Base-by-base conservation (phyloP, 1,140 invertebrate genomes). In the Palaemon carinicauda region DNA sequence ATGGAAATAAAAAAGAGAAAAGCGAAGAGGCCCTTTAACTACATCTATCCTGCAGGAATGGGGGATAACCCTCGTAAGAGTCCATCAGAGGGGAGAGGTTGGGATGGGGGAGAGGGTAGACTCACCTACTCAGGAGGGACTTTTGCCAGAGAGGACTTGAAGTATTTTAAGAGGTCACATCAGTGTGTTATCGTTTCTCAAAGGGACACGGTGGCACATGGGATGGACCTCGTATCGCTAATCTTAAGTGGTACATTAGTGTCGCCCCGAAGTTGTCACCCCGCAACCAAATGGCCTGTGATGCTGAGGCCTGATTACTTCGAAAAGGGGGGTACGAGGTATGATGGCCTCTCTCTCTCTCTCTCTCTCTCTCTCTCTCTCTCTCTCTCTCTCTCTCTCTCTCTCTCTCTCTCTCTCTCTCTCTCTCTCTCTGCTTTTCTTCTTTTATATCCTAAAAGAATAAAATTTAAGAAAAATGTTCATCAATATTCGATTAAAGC, bases 171-270 rank as follows among this genome's bases (percentile, higher is more conserved):
- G 81, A 31, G 51, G 33, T 56, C 27, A 31, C 74, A 82, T 82
- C 81, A 52, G 69, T 27, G 81, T 74, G 50, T 74, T 82, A 82
- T 82, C 81, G 51, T 69, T 24, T 21, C 33, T 50, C 24, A 50
- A 50, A 75, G 73, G 50, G 81, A 82, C 81, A 74, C 27, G 71
- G 65, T 74, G 81, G 81, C 69, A 52, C 50, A 52, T 31, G 7
- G 81, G 69, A 17, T 52, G 50, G 41, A 21, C 51, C 27, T 51
- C 69, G 3, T 82, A 82, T 82, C 81, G 71, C 69, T 17, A 51
- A 82, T 82, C 81, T 82, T 82, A 82, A 82, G 81, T 82, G 81
- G 81, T 82, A 73, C 81, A 82, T 82, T 82, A 82, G 81, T 82
- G 81, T 82, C 81, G 69, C 65, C 33, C 51, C 41, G 29, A 71